phyloP scores from a whole-genome alignment of 2,113 vertebrate genomes.

The Noturus placidus region DNA sequence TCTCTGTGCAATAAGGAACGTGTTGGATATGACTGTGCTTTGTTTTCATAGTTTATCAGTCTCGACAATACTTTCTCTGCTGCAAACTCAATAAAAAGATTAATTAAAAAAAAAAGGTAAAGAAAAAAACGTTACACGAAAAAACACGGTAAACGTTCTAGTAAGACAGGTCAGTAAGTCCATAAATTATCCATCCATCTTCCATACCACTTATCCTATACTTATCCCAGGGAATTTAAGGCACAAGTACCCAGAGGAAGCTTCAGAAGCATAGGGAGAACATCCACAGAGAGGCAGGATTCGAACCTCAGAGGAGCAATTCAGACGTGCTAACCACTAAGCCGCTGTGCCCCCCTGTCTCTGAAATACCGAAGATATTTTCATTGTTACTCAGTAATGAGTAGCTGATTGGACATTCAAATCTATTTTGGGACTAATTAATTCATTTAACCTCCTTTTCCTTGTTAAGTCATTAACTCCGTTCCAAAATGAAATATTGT shows the following conservation, averaged over 20 bases:
- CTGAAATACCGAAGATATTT: background rate
- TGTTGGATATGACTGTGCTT: background rate
- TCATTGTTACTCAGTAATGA: background rate
- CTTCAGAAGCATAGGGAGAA: no score
- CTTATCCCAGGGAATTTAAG: no score
- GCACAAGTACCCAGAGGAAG: background rate
- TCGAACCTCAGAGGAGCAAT: no score
- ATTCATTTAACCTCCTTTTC: conserved; percentile 24
- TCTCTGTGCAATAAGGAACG: background rate
- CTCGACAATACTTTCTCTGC: background rate
- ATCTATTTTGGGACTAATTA: conserved; percentile 24
- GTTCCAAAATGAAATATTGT: conserved; percentile 14
- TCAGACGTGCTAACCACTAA: no score
- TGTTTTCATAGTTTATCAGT: background rate
- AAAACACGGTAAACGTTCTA: background rate
- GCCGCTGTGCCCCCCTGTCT: background rate
- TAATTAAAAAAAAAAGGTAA: no score
- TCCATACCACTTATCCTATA: no score
- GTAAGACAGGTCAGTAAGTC: background rate
- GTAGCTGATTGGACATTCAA: background rate
- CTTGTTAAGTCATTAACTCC: background rate
- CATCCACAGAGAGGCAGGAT: no score
- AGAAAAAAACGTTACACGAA: no score
- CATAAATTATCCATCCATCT: no score
- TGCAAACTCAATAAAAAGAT: background rate